phyloP scores from a whole-genome alignment of 2,888 invertebrate genomes.

The Baronia brevicornis region DNA sequence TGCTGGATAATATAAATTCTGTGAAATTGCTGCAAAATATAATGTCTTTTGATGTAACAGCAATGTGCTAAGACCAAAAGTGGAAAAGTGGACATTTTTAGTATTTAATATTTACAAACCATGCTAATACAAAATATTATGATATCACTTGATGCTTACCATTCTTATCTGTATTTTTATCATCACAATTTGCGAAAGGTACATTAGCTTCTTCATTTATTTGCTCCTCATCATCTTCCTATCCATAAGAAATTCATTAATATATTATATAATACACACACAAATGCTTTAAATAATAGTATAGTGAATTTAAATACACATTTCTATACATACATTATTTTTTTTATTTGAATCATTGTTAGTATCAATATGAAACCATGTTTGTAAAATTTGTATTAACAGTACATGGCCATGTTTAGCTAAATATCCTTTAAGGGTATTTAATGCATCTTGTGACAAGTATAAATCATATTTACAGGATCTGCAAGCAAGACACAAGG shows the following conservation, averaged over 20 bases:
- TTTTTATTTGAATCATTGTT: slow-evolving; percentile 62
- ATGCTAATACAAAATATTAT: neutral
- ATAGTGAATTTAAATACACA: slow-evolving; percentile 4
- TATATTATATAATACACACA: no score
- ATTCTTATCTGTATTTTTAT: slow-evolving; percentile 39
- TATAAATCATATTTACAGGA: slow-evolving; percentile 83
- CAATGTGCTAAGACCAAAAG: no score
- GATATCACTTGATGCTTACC: slow-evolving; percentile 29
- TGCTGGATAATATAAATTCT: no score
- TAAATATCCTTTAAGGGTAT: slow-evolving; percentile 78
- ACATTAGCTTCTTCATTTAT: slow-evolving; percentile 44
- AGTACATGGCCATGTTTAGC: slow-evolving; percentile 81
- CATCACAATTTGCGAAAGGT: slow-evolving; percentile 35
- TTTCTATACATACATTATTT: slow-evolving; percentile 40
- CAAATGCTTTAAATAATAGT: slow-evolving; percentile 2
- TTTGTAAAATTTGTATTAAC: slow-evolving; percentile 79
- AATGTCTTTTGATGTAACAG: no score
- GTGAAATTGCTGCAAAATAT: no score
- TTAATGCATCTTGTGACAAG: slow-evolving; percentile 79
- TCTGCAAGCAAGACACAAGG: slow-evolving; percentile 47
- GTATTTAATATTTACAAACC: neutral
- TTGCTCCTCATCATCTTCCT: slow-evolving; percentile 64
- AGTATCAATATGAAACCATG: slow-evolving; percentile 78
- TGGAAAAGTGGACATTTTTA: no score
- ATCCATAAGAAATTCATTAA: no score